Conservation (phyloP, 2,113 vertebrate genomes). For the Eleginops maclovinus region DNA sequence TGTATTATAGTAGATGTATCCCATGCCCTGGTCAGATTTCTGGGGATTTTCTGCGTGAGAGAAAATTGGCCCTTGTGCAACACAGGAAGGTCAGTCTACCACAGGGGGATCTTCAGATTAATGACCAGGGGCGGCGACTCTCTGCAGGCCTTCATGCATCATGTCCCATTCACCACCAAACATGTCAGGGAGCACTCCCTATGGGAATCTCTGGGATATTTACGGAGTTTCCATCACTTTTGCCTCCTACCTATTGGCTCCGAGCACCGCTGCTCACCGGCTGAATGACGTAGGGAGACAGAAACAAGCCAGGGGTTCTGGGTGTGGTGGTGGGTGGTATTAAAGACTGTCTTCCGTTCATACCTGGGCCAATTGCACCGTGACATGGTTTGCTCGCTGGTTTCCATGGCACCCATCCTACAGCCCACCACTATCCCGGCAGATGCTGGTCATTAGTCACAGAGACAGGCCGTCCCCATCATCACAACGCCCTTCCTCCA, state of each 20-base stretch:
- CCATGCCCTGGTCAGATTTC: constrained; percentile 34
- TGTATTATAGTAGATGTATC: constrained; percentile 13
- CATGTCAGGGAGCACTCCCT: constrained; percentile 67
- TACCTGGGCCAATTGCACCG: constrained; percentile 68
- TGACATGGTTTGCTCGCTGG: constrained; percentile 41
- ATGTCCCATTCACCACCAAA: constrained; percentile 66
- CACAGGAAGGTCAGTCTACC: constrained; percentile 70
- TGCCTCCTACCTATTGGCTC: constrained; percentile 45
- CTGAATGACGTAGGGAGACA: constrained; percentile 54
- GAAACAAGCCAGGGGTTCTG: constrained; percentile 36
- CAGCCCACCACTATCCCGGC: constrained; percentile 60
- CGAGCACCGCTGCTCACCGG: constrained; percentile 2
- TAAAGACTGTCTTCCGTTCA: constrained; percentile 22
- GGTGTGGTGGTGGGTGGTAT: constrained; percentile 37
- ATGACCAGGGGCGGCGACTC: constrained; percentile 62
- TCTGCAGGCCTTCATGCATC: constrained; percentile 73
- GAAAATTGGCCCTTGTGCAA: constrained; percentile 54
- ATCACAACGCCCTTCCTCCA: constrained; percentile 58
- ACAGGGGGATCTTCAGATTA: constrained; percentile 75
- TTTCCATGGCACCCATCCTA: constrained; percentile 74
- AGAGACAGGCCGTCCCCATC: constrained; percentile 60
- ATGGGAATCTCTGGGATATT: constrained; percentile 73
- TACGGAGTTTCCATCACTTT: constrained; percentile 71
- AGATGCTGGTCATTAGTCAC: constrained; percentile 78
- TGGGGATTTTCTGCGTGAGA: constrained; percentile 41